These are phyloP conservation scores for Anneissia japonica DNA, from an alignment of 35 echinoderm and acorn worm species.

Conservation along the genomic window DNA sequence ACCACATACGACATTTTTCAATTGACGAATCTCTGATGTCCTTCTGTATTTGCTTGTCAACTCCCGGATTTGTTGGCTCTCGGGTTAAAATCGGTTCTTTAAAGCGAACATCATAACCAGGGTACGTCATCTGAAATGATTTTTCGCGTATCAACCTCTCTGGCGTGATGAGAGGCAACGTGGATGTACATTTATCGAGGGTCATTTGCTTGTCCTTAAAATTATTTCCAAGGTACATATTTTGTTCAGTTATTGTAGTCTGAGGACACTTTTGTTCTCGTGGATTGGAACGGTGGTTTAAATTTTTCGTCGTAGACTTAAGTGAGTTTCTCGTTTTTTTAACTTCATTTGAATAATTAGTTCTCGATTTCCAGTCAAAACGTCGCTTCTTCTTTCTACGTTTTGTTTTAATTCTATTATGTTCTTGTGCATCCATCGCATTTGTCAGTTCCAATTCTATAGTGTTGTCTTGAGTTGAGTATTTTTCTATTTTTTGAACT, in stretches of 20 bases:
- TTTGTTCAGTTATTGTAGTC: neutral
- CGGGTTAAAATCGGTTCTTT: neutral
- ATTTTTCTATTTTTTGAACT: neutral
- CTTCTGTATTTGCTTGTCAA: neutral
- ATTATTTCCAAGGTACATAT: neutral
- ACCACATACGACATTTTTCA: neutral
- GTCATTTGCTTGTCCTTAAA: neutral
- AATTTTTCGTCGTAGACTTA: neutral
- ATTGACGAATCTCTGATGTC: neutral
- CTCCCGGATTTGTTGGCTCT: neutral
- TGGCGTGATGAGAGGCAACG: neutral
- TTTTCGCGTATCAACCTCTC: neutral
- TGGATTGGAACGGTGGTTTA: neutral
- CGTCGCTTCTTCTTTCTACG: neutral
- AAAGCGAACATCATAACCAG: neutral
- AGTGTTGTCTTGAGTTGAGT: neutral
- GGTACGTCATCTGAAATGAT: neutral
- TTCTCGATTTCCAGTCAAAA: neutral
- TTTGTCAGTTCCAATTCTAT: neutral
- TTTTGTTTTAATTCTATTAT: neutral
- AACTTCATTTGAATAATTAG: neutral
- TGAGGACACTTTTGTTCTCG: neutral
- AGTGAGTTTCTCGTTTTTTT: neutral
- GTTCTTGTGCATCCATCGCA: neutral
- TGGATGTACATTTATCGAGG: neutral